These are phyloP conservation scores for Athalia circularis DNA, from an alignment of 2,888 invertebrate genomes.

Conservation along the genomic window DNA sequence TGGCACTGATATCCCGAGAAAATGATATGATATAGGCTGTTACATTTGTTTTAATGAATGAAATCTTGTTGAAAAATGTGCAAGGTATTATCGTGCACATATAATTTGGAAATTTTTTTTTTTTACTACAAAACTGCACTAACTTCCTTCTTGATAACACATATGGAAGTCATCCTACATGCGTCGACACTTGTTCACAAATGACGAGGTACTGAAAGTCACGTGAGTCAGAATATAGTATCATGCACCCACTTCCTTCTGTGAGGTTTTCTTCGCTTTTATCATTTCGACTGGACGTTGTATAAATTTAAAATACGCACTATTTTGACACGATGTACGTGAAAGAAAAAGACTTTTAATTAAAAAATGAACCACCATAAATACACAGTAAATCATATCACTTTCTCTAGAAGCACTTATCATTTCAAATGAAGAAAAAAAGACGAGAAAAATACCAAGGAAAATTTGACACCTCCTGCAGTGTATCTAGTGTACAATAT, in stretches of 20 bases:
- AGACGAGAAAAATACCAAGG: too few species aligned
- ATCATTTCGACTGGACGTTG: slow-evolving; percentile 9
- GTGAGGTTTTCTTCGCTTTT: neutral
- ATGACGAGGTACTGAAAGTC: slow-evolving; percentile 29
- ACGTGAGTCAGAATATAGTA: slow-evolving; percentile 41
- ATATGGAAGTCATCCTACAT: slow-evolving; percentile 27
- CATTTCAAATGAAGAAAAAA: too few species aligned
- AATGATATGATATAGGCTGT: too few species aligned
- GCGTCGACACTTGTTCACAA: slow-evolving; percentile 15
- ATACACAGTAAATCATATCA: too few species aligned
- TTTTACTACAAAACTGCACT: slow-evolving; percentile 12
- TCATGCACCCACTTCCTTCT: slow-evolving; percentile 27
- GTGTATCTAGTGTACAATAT: too few species aligned
- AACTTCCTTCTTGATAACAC: slow-evolving; percentile 28
- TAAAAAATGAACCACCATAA: too few species aligned
- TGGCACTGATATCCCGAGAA: too few species aligned
- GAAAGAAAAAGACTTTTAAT: too few species aligned
- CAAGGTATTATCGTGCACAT: neutral
- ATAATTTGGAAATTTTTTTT: neutral
- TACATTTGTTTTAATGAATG: neutral
- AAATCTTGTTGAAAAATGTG: neutral
- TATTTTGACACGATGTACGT: neutral
- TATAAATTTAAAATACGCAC: neutral
- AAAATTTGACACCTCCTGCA: too few species aligned
- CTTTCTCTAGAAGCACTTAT: too few species aligned